Evolutionary conservation across 2,797 vertebrate species (phyloP).

Genomic region (Aythya fuligula): DNA sequence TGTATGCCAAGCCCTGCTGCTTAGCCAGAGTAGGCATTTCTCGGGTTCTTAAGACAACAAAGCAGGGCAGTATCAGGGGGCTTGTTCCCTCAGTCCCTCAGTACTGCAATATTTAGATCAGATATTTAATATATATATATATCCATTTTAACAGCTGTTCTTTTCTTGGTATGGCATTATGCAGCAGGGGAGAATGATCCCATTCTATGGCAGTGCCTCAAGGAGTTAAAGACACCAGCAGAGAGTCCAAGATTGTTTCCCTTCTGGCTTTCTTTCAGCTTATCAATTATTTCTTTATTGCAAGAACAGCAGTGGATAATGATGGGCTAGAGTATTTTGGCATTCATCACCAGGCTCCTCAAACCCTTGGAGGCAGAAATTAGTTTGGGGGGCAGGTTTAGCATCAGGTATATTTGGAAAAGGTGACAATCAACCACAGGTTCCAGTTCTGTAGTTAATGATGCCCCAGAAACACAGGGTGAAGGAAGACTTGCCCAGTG

Average conservation of each 20-base stretch:
- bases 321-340: background rate
- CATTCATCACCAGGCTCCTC: background rate
- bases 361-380: background rate
- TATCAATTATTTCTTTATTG: background rate
- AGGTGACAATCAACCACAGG: background rate
- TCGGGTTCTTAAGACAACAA: background rate
- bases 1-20: background rate
- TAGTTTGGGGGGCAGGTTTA: background rate
- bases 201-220: background rate
- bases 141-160: background rate
- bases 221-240: background rate
- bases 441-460: background rate
- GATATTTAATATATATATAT: background rate
- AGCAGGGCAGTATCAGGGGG: background rate
- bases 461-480: background rate
- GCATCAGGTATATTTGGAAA: background rate
- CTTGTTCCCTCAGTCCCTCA: background rate
- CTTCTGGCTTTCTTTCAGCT: background rate
- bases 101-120: background rate
- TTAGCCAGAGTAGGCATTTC: background rate
- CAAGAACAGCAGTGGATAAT: background rate
- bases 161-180: background rate
- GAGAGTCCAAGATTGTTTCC: background rate
- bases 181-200: background rate
- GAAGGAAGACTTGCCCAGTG: background rate